Conservation (phyloP, 2,888 invertebrate species). For the Catotricha subobsoleta region DNA sequence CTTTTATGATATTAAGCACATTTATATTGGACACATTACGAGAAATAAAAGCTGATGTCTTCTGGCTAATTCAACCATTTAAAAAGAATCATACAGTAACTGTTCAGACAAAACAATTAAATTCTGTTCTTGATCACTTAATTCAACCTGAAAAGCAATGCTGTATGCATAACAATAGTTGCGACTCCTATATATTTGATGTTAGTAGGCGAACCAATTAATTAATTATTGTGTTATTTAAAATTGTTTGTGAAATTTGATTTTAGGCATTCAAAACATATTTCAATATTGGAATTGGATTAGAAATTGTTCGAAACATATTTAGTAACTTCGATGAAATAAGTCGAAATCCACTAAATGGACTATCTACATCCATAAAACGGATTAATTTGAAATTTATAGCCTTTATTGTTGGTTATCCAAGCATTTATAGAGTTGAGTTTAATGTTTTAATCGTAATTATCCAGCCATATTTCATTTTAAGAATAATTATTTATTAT, state of each 20-base stretch:
- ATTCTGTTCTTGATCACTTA: neutral
- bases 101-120: neutral
- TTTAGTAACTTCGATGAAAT: neutral
- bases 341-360: neutral
- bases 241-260: neutral
- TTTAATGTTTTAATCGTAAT: too few species aligned
- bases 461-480: too few species aligned
- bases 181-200: neutral
- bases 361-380: neutral
- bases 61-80: conserved; percentile 1
- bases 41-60: neutral
- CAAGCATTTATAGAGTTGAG: too few species aligned
- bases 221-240: neutral
- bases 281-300: neutral
- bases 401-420: neutral
- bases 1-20: conserved; percentile 21
- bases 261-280: conserved; percentile 1
- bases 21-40: conserved; percentile 17
- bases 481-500: too few species aligned
- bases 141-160: too few species aligned
- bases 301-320: neutral
- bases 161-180: neutral
- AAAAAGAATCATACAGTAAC: neutral
- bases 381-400: neutral
- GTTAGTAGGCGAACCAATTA: neutral